Conservation (phyloP, 2,797 vertebrate species). For the Pogoniulus pusillus region DNA sequence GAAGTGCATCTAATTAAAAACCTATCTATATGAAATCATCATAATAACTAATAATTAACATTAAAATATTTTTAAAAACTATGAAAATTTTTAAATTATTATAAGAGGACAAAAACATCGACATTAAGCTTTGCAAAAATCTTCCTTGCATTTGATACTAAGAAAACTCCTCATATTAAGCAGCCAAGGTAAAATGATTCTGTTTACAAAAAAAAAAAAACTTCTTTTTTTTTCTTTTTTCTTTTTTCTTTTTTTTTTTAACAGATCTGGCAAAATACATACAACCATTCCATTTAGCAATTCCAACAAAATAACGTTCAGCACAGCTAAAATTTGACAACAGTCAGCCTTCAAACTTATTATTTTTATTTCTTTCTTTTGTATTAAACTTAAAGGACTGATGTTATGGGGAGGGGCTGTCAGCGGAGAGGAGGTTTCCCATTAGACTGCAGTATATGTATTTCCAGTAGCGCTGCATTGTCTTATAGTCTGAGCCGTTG, state of each 20-base stretch:
- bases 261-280: slow-evolving; percentile 76
- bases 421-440: neutral
- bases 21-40: slow-evolving; percentile 76
- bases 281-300: slow-evolving; percentile 79
- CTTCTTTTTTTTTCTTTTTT: neutral
- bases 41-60: slow-evolving; percentile 78
- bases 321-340: slow-evolving; percentile 79
- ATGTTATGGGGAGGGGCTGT: slow-evolving; percentile 24
- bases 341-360: slow-evolving; percentile 73
- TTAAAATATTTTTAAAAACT: slow-evolving; percentile 77
- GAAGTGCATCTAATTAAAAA: slow-evolving; percentile 82
- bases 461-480: slow-evolving; percentile 95
- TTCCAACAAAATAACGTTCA: slow-evolving; percentile 77
- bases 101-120: slow-evolving; percentile 76
- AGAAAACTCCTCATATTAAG: slow-evolving; percentile 69
- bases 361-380: slow-evolving; percentile 46
- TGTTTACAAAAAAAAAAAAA: slow-evolving; percentile 61
- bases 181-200: slow-evolving; percentile 68
- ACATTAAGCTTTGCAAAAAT: slow-evolving; percentile 78
- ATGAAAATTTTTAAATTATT: slow-evolving; percentile 80
- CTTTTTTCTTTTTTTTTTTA: neutral
- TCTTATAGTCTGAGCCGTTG: slow-evolving; percentile 91
- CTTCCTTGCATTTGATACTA: slow-evolving; percentile 75
- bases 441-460: slow-evolving; percentile 92
- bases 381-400: slow-evolving; percentile 71